Conservation (phyloP, 2,888 invertebrate genomes). For the Oxyteleia sp. region DNA sequence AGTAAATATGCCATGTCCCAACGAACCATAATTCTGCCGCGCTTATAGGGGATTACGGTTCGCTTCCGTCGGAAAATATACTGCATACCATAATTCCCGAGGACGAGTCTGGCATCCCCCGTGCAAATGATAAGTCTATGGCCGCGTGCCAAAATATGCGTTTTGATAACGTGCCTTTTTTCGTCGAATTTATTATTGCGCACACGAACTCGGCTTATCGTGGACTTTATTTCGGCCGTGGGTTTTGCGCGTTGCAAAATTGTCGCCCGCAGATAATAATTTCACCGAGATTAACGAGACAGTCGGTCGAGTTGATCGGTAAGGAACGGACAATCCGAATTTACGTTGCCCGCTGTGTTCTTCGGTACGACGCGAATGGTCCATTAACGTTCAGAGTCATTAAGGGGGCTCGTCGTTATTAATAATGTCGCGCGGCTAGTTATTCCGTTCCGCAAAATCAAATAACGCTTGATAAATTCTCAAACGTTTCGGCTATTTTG, state of each 20-base stretch:
- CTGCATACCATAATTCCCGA: constrained; percentile 62
- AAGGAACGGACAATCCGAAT: constrained; percentile 1
- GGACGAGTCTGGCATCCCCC: constrained; percentile 56
- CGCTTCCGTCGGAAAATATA: constrained; percentile 63
- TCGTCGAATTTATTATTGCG: constrained; percentile 47
- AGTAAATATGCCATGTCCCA: constrained; percentile 63
- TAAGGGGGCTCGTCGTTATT: constrained; percentile 57
- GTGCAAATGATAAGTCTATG: constrained; percentile 67
- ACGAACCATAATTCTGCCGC: constrained; percentile 60
- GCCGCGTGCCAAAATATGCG: constrained; percentile 61
- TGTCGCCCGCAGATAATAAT: constrained; percentile 7
- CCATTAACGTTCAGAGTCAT: constrained; percentile 52
- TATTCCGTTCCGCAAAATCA: constrained; percentile 60
- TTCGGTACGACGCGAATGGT: constrained; percentile 24
- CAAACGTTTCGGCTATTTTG: constrained; percentile 49
- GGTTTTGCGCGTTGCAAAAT: constrained; percentile 7
- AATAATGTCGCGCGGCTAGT: constrained; percentile 61
- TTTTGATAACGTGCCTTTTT: constrained; percentile 57
- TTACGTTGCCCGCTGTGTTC: constrained; percentile 19
- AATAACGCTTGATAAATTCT: constrained; percentile 35
- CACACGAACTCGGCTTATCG: constrained; percentile 36
- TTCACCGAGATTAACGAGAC: not conserved
- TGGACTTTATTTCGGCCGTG: constrained; percentile 25
- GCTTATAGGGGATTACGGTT: constrained; percentile 62
- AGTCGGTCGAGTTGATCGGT: constrained; percentile 1